Base-by-base conservation (phyloP, 64 coral and sea anemone genomes). In the Montipora capricornis region DNA sequence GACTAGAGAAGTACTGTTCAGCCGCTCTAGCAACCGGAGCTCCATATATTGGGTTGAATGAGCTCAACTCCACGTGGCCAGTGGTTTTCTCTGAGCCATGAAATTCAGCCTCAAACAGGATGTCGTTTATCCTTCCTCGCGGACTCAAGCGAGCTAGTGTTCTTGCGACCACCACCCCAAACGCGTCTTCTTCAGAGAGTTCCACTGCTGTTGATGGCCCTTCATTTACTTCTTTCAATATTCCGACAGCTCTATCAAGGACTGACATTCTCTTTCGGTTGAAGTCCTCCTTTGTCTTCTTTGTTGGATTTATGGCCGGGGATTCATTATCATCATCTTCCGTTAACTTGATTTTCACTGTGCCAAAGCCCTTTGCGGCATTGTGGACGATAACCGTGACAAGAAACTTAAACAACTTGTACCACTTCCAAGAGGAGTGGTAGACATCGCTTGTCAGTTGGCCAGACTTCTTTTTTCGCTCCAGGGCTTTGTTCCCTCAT, bases 61-160 rank as follows among this genome's bases (percentile, higher is more conserved):
- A 70, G 15, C 24, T 70, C 62, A 87, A 70, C 64, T 70, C 22
- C 10, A 55, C 10, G 52, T 55, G 10, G 10, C 52, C 52, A 55
- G 52, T 55, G 47, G 13, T 57, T 76, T 88, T n/a, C 73, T 75
- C 70, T 52, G 87, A 88, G 87, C 71, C 87, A 68, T 86, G 37
- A 76, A 46, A 76, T 80, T 88, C 87, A 76, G 87, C 87, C 71
- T 76, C 87, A 57, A 76, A 76, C 82, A 86, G 82, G 82, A 86
- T 86, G 59, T 86, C 59, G 82, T 68, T 68, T 15, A 67, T 44
- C 61, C 61, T 86, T 68, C 69, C 24, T 69, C 20, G 82, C 24
- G 20, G 7, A 68, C n/a, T 86, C 61, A 70, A 86, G 82, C 9
- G 57, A 76, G 37, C 24, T 45, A 76, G 74, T 45, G 74, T 76